These are phyloP conservation scores for Solenopsis invicta DNA, from an alignment of 1,140 invertebrate genomes.

Conservation along the genomic window DNA sequence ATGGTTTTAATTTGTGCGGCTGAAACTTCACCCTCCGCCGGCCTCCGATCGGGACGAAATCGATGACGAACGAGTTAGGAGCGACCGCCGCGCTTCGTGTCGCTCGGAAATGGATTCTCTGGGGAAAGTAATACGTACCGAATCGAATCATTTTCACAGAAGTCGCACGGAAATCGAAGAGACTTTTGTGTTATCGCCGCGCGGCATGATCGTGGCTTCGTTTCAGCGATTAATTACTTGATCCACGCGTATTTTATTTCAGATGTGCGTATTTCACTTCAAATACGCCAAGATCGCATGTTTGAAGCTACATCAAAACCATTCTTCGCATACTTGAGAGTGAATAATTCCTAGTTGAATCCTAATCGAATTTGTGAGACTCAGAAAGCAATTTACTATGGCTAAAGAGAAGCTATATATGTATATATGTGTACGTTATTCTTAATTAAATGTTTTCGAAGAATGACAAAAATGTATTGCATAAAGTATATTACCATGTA, in stretches of 20 bases:
- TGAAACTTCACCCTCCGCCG: constrained; percentile 42
- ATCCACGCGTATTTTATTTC: constrained; percentile 1
- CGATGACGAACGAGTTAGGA: constrained; percentile 60
- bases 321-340: neutral
- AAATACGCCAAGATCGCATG: neutral
- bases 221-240: constrained; percentile 17
- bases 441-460: neutral
- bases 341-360: neutral
- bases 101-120: constrained; percentile 47
- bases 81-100: constrained; percentile 8
- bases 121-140: constrained; percentile 29
- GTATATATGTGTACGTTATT: too few relatives aligned
- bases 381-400: neutral
- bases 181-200: constrained; percentile 1
- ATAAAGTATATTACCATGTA: neutral
- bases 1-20: constrained; percentile 70
- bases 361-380: neutral
- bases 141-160: constrained; percentile 12
- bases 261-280: neutral
- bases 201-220: neutral
- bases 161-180: constrained; percentile 15
- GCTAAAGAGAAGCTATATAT: too few relatives aligned
- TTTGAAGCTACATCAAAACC: neutral
- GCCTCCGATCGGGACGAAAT: constrained; percentile 61
- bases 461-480: neutral